Evolutionary conservation across 2,888 invertebrate species (phyloP), one percentile per base, ranked within the genome.

Genomic region (Bellardia pandia): DNA sequence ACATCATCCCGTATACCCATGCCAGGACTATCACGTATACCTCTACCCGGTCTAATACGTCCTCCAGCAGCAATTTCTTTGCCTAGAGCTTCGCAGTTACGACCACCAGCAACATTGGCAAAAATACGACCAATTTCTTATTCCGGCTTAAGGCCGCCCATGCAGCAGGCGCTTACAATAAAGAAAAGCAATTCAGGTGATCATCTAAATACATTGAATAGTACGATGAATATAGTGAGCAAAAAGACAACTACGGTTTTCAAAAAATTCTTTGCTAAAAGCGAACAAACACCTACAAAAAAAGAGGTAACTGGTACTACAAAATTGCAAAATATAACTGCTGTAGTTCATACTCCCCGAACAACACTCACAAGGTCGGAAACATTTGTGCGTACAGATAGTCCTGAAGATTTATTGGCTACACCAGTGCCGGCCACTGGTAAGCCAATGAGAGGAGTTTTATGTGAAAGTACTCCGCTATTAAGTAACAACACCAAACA

Each of bases 351-450:
- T 42, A 91, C 89, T 1, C 90, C 90, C 3, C 89, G 89, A 8
- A 85, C 88, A 89, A 13, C 53, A 0, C 89, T 93, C 0, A 91
- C 92, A 64, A 90, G 93, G 6, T 93, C 93, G 42, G 93, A 93
- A 53, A 93, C 93, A 3, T 93, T 93, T 89, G 91, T 93, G 1
- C 92, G 93, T 45, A 90, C 91, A 16, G 91, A 91, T 16, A 91
- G 91, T 51, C 86, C 89, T 45, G 89, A 89, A 71, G 89, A 90
- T 16, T 76, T 88, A 37, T 79, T 85, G 16, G 86, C 78, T 40
- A 86, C 89, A 40, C 90, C 90, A 13, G 78, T 78, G 33, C 74
- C 77, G 60, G 58, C 48, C 42, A 81, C 78, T 53, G 80, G 62
- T 69, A 81, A 30, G 1, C 42, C 33, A 51, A 77, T 74, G 42